phyloP scores from a whole-genome alignment of 2,113 vertebrate species.

The Tragelaphus strepsiceros region DNA sequence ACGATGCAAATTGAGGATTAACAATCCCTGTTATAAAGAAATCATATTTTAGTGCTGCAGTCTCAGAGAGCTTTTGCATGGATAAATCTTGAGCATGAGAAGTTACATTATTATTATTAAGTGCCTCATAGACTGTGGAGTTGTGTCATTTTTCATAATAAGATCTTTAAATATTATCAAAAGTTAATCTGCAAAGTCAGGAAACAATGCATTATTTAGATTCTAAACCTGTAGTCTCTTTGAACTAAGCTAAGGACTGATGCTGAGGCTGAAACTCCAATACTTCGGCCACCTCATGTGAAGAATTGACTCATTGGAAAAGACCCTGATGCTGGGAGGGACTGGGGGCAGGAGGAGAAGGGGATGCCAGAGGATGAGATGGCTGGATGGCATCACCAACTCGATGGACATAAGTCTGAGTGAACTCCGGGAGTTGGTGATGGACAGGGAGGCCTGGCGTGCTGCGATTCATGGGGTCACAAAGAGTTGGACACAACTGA shows the following conservation, averaged over 20 bases:
- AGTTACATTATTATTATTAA: slow-evolving; percentile 4
- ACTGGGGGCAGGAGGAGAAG: too few relatives aligned
- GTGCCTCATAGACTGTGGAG: neutral
- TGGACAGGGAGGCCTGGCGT: too few relatives aligned
- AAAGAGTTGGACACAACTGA: too few relatives aligned
- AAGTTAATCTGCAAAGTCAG: neutral
- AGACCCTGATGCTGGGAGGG: too few relatives aligned
- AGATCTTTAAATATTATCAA: slow-evolving; percentile 9
- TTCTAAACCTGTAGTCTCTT: slow-evolving; percentile 19
- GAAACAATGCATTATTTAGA: slow-evolving; percentile 25
- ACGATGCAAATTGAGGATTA: neutral
- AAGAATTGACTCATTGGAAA: too few relatives aligned
- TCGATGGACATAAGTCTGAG: too few relatives aligned
- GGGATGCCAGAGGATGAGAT: too few relatives aligned
- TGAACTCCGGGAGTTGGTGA: too few relatives aligned
- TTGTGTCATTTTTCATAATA: neutral
- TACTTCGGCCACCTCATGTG: too few relatives aligned
- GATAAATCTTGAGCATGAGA: neutral
- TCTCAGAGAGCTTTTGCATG: neutral
- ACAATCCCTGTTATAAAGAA: neutral
- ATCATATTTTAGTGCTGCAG: neutral
- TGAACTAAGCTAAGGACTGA: neutral
- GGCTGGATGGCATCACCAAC: too few relatives aligned
- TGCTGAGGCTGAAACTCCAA: too few relatives aligned
- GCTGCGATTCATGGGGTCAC: too few relatives aligned